Percentiles rank a stretch among this genome's conserved stretches.
Conservation (phyloP, 2,888 invertebrate species). For the Mesoligia furuncula region DNA sequence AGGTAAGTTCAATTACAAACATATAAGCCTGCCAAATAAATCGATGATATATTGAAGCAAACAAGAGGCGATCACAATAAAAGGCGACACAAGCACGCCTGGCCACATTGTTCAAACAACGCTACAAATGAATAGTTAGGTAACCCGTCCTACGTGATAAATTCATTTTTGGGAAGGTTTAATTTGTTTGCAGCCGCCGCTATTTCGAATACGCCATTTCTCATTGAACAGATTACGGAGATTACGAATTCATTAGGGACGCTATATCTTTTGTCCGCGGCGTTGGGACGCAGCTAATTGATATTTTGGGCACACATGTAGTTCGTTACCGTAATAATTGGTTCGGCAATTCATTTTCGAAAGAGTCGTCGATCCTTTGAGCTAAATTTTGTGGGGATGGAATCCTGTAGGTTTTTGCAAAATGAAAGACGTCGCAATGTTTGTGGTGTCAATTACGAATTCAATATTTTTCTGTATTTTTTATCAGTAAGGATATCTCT, state of each 20-base stretch:
- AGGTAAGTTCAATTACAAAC: slow-evolving; percentile 30
- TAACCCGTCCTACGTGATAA: slow-evolving; percentile 82
- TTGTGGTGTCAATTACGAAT: neutral
- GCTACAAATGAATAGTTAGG: slow-evolving; percentile 81
- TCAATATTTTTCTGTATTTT: neutral
- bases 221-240: slow-evolving; percentile 90
- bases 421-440: neutral
- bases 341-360: slow-evolving; percentile 62
- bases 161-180: slow-evolving; percentile 90
- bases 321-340: slow-evolving; percentile 72
- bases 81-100: slow-evolving; percentile 57
- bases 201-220: slow-evolving; percentile 88
- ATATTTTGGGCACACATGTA: slow-evolving; percentile 85
- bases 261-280: slow-evolving; percentile 84
- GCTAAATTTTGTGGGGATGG: neutral
- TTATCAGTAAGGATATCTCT: too few relatives aligned
- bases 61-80: slow-evolving; percentile 62
- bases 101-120: slow-evolving; percentile 66
- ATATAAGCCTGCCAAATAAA: slow-evolving; percentile 57
- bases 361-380: slow-evolving; percentile 39
- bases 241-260: slow-evolving; percentile 90
- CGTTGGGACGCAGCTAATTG: slow-evolving; percentile 82
- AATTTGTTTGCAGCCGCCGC: slow-evolving; percentile 87
- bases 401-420: neutral
- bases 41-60: slow-evolving; percentile 56